Percentiles rank a stretch among this genome's conserved stretches.
phyloP scores from a whole-genome alignment of 2,888 invertebrate species.

The Poecilobothrus nobilitatus region DNA sequence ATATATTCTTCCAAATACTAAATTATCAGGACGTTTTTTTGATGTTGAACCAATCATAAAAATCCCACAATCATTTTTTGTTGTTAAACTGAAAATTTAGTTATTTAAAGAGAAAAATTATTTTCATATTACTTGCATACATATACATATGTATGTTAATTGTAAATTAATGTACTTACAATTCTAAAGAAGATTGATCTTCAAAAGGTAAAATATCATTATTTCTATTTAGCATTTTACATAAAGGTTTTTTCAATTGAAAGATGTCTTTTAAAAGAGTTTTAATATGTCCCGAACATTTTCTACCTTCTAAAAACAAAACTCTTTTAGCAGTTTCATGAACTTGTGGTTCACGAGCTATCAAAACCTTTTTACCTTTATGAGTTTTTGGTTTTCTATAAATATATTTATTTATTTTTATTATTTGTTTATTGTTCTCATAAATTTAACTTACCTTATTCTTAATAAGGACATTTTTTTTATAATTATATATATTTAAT shows the following conservation, averaged over 20 bases:
- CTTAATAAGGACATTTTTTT: constrained; percentile 37
- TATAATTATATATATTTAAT: not conserved
- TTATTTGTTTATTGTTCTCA: not conserved
- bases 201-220: constrained; percentile 92
- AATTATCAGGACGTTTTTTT: constrained; percentile 90
- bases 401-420: constrained; percentile 22
- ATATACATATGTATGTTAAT: constrained; percentile 7
- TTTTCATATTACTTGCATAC: not conserved
- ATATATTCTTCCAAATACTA: constrained; percentile 81
- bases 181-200: constrained; percentile 72
- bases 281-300: constrained; percentile 61
- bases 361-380: constrained; percentile 74
- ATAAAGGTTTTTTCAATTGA: constrained; percentile 77
- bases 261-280: constrained; percentile 78
- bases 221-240: constrained; percentile 64
- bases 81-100: constrained; percentile 49
- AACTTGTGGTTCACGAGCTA: constrained; percentile 75
- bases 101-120: no score
- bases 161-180: constrained; percentile 45
- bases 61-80: constrained; percentile 79
- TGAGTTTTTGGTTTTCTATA: constrained; percentile 81
- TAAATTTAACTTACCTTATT: constrained; percentile 31
- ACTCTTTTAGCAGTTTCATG: constrained; percentile 80
- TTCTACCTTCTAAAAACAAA: constrained; percentile 77
- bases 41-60: constrained; percentile 87